Percentiles rank a stretch among this genome's conserved stretches.
Conservation (phyloP, 2,113 vertebrate species). For the Aplodontia rufa region DNA sequence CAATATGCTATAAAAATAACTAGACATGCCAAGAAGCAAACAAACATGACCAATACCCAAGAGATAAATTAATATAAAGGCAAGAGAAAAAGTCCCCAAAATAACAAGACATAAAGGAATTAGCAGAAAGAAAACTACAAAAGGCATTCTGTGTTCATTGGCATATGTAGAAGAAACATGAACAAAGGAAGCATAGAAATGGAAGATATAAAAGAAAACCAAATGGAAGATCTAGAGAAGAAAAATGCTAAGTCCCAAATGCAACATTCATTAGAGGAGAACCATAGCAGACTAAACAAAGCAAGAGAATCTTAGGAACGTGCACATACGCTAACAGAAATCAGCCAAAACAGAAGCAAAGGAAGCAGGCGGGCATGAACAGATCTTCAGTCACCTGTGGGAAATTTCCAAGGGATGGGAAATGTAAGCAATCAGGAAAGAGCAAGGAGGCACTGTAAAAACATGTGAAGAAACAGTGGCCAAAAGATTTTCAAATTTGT, state of each 20-base stretch:
- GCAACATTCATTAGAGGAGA: background rate
- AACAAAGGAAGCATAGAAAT: background rate
- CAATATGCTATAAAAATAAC: background rate
- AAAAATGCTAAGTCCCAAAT: background rate
- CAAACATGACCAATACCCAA: background rate
- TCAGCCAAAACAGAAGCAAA: background rate
- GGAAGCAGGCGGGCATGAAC: background rate
- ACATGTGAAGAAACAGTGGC: background rate
- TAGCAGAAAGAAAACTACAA: background rate
- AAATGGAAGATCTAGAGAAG: background rate
- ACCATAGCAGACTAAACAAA: background rate
- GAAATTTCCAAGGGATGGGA: background rate
- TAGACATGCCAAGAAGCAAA: background rate
- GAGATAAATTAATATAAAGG: background rate
- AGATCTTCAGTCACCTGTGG: background rate
- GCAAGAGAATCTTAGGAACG: background rate
- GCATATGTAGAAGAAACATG: background rate
- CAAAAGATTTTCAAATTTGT: background rate
- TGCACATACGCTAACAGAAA: background rate
- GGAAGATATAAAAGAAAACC: background rate
- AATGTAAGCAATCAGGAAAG: background rate
- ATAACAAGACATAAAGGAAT: background rate
- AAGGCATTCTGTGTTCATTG: background rate
- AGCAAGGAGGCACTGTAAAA: background rate
- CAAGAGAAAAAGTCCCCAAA: background rate